A percentile compares a stretch with the other conserved stretches of the same genome.
These are phyloP conservation scores for Pterocles orientalis DNA, from an alignment of 2,113 vertebrate genomes.

Conservation along the genomic window DNA sequence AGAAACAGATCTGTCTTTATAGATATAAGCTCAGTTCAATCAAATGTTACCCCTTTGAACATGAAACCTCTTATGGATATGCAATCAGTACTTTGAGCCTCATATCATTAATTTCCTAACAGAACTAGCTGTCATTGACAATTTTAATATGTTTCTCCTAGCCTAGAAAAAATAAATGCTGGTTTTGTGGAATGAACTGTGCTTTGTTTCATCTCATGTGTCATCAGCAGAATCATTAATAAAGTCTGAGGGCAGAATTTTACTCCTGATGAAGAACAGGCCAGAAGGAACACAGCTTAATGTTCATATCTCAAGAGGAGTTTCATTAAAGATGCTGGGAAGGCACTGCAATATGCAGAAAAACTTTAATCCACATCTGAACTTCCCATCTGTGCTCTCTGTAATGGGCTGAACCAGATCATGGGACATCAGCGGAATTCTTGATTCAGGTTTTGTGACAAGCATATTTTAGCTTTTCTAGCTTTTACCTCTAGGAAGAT, in stretches of 20 bases:
- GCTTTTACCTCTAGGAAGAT: background rate
- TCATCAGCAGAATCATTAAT: constrained; percentile 28
- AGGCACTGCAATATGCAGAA: background rate
- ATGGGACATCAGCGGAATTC: background rate
- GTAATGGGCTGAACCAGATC: background rate
- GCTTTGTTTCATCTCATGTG: constrained; percentile 43
- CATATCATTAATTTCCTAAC: constrained; percentile 41
- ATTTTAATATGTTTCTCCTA: constrained; percentile 32
- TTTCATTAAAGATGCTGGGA: constrained; percentile 8
- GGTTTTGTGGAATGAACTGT: constrained; percentile 7
- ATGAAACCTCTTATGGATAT: constrained; percentile 29
- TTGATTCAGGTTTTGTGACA: background rate
- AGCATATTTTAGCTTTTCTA: background rate
- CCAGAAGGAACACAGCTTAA: background rate
- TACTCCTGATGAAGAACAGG: background rate
- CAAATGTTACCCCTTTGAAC: constrained; percentile 33
- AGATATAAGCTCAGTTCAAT: constrained; percentile 38
- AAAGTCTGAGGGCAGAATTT: constrained; percentile 20
- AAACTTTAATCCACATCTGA: background rate
- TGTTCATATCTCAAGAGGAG: background rate
- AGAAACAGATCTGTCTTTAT: background rate
- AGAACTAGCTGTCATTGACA: background rate
- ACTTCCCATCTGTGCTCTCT: background rate
- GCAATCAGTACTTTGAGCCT: constrained; percentile 34
- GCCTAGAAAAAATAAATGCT: constrained; percentile 21